Conservation (phyloP, 2,113 vertebrate genomes). For the Crocuta crocuta region DNA sequence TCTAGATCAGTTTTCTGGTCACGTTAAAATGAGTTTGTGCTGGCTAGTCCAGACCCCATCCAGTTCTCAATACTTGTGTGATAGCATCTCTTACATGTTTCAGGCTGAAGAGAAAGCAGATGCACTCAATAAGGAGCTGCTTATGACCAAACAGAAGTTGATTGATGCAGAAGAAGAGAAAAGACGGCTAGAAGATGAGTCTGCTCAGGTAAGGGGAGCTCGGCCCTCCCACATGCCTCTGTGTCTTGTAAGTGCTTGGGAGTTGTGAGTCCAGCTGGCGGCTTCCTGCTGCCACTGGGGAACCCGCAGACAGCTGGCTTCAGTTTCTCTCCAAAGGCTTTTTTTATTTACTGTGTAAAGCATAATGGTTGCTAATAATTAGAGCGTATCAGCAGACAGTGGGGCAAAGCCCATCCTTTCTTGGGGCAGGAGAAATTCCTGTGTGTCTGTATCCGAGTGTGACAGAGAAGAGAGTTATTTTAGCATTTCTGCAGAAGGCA, state of each 20-base stretch:
- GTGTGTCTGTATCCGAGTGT: not conserved
- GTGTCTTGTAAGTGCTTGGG: too few relatives aligned
- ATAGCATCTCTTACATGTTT: slow-evolving; percentile 25
- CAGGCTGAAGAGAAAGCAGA: slow-evolving; percentile 98
- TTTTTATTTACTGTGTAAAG: not conserved
- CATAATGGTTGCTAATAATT: not conserved
- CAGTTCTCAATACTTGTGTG: not conserved
- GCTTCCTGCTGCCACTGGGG: not conserved
- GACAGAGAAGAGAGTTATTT: not conserved
- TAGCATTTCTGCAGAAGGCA: not conserved
- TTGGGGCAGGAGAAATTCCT: not conserved
- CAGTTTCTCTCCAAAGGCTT: not conserved
- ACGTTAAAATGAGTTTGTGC: not conserved
- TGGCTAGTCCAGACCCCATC: not conserved
- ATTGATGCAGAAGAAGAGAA: slow-evolving; percentile 98
- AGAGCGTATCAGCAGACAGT: not conserved
- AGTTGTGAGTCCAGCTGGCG: not conserved
- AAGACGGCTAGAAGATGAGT: slow-evolving; percentile 95
- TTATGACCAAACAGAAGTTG: slow-evolving; percentile 99
- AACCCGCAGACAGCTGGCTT: not conserved
- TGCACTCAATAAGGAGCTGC: slow-evolving; percentile 97
- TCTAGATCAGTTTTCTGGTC: not conserved
- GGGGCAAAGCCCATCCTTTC: not conserved
- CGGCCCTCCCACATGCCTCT: not conserved
- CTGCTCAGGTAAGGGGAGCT: slow-evolving; percentile 91